Percentiles rank a stretch among this genome's conserved stretches.
Conservation (phyloP, 2,113 vertebrate genomes). For the Lepus americanus region DNA sequence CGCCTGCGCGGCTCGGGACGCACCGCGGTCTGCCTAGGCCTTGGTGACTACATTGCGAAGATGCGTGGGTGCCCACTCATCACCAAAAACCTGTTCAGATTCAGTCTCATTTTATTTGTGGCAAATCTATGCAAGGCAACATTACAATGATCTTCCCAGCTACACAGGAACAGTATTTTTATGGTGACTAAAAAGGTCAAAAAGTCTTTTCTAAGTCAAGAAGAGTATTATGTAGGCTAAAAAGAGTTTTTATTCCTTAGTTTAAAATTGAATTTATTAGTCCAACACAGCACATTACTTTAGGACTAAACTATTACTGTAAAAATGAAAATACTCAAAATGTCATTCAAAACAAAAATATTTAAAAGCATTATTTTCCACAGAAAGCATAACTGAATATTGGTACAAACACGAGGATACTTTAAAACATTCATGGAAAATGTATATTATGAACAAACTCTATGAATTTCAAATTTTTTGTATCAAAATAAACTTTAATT, state of each 20-base stretch:
- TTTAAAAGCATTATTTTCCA: constrained; percentile 52
- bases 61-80: neutral
- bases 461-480: too few relatives aligned
- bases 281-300: neutral
- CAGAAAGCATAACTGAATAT: neutral
- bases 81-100: constrained; percentile 8
- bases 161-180: neutral
- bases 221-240: neutral
- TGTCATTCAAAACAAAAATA: constrained; percentile 44
- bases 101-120: neutral
- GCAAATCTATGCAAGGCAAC: constrained; percentile 26
- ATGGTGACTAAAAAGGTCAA: neutral
- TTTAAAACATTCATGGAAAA: too few relatives aligned
- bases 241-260: constrained; percentile 3
- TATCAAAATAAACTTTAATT: too few relatives aligned
- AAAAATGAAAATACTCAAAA: constrained; percentile 45
- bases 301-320: constrained; percentile 11
- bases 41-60: neutral
- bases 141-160: neutral
- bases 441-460: too few relatives aligned
- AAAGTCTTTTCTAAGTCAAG: neutral
- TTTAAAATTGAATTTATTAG: neutral
- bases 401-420: neutral
- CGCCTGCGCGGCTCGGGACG: neutral
- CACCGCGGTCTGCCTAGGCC: neutral